phyloP scores from a whole-genome alignment of 1,140 invertebrate genomes.

The Camponotus floridanus region DNA sequence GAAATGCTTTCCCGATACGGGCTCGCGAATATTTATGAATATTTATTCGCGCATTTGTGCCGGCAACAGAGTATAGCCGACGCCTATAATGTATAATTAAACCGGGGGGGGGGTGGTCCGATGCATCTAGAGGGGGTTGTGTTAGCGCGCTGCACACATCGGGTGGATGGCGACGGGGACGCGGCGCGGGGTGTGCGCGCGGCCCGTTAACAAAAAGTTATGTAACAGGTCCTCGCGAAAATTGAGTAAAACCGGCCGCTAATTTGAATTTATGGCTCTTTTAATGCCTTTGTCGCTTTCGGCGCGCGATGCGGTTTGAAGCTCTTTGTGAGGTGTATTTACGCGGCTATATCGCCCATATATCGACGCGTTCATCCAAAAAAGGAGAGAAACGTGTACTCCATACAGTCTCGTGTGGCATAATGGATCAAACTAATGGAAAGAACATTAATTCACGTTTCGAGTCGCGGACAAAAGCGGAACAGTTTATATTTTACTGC shows the following conservation, averaged over 20 bases:
- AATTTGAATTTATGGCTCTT: slow-evolving; percentile 80
- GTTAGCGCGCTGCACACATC: slow-evolving; percentile 28
- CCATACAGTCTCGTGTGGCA: slow-evolving; percentile 17
- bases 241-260: slow-evolving; percentile 77
- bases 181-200: slow-evolving; percentile 18
- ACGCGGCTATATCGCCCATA: slow-evolving; percentile 15
- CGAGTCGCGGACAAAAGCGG: slow-evolving; percentile 40
- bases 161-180: slow-evolving; percentile 56
- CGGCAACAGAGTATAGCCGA: slow-evolving; percentile 48
- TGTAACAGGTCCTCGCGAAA: slow-evolving; percentile 80
- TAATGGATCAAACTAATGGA: slow-evolving; percentile 54
- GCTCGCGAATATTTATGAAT: slow-evolving; percentile 79
- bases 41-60: slow-evolving; percentile 76
- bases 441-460: slow-evolving; percentile 51
- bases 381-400: slow-evolving; percentile 46
- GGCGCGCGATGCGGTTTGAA: slow-evolving; percentile 62
- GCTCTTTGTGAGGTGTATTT: slow-evolving; percentile 63
- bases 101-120: slow-evolving; percentile 43
- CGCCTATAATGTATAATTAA: slow-evolving; percentile 82
- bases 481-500: slow-evolving; percentile 6
- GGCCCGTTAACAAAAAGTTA: slow-evolving; percentile 80
- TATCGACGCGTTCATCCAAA: slow-evolving; percentile 45
- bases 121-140: slow-evolving; percentile 32
- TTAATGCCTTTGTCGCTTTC: slow-evolving; percentile 71
- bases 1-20: slow-evolving; percentile 54